These are phyloP conservation scores for Pyrocephalus nanus DNA, from an alignment of 2,797 vertebrate genomes.

Conservation along the genomic window DNA sequence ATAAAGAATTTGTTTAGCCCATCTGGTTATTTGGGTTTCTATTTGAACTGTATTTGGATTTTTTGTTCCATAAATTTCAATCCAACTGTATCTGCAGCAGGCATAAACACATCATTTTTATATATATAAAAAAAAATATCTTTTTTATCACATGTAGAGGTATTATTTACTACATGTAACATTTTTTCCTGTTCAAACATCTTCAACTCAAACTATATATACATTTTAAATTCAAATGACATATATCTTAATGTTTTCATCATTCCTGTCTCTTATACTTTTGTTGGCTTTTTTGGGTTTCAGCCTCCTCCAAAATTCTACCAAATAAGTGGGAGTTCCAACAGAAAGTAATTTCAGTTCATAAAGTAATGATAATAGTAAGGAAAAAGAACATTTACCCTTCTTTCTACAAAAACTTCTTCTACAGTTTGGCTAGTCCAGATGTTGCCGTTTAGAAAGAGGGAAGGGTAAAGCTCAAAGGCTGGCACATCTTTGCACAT, in stretches of 20 bases:
- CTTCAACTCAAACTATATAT: neutral
- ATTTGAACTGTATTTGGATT: neutral
- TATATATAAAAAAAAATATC: neutral
- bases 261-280: neutral
- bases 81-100: neutral
- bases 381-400: neutral
- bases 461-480: neutral
- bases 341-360: neutral
- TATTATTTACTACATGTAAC: neutral
- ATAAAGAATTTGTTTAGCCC: neutral
- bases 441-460: conserved; percentile 23
- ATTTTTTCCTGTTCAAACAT: neutral
- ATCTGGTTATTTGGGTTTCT: neutral
- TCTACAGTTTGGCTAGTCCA: neutral
- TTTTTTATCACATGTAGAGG: neutral
- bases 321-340: neutral
- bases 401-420: neutral
- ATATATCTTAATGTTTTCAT: neutral
- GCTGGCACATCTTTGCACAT: neutral
- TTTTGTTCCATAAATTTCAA: neutral
- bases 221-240: neutral
- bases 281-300: neutral
- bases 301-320: neutral
- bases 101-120: neutral
- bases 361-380: neutral